These are phyloP conservation scores for Pseudorhombus dupliciocellatus DNA, from an alignment of 2,113 vertebrate species.

Conservation along the genomic window DNA sequence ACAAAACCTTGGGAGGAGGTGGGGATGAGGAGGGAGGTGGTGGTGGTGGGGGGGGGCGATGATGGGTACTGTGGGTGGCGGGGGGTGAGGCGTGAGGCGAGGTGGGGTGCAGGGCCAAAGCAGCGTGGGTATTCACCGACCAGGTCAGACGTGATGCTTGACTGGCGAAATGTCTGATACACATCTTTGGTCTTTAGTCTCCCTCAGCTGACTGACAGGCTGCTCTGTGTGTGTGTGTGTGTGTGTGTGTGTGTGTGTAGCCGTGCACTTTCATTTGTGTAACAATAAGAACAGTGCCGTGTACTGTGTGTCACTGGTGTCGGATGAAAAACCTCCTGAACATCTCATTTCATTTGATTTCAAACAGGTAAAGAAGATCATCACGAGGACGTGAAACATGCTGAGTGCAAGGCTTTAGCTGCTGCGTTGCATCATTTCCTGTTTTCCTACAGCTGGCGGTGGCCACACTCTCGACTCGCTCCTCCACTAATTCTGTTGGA, in stretches of 20 bases:
- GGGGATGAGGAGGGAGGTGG: conserved; percentile 19
- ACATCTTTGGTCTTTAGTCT: conserved; percentile 70
- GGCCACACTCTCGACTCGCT: too few species aligned
- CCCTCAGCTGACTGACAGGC: conserved; percentile 66
- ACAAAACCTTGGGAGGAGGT: conserved; percentile 22
- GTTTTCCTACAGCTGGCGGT: too few species aligned
- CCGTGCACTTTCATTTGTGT: neutral
- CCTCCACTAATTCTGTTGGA: too few species aligned
- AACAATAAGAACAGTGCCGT: conserved; percentile 1
- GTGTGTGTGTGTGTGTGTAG: conserved; percentile 15
- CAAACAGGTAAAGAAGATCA: neutral
- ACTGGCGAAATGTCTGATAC: conserved; percentile 72
- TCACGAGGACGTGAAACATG: too few species aligned
- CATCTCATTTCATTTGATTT: neutral
- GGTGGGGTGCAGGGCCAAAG: conserved; percentile 16
- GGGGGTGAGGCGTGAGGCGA: neutral
- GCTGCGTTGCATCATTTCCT: too few species aligned
- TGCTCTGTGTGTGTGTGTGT: conserved; percentile 30
- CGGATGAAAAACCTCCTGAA: neutral
- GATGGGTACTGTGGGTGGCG: neutral
- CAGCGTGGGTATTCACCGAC: conserved; percentile 50
- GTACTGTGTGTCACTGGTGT: neutral
- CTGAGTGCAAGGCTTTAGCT: too few species aligned
- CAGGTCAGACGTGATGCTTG: conserved; percentile 72
- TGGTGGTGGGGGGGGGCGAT: conserved; percentile 22